Evolutionary conservation across 2,888 invertebrate genomes (phyloP).

Genomic region (Trachelus stipa): DNA sequence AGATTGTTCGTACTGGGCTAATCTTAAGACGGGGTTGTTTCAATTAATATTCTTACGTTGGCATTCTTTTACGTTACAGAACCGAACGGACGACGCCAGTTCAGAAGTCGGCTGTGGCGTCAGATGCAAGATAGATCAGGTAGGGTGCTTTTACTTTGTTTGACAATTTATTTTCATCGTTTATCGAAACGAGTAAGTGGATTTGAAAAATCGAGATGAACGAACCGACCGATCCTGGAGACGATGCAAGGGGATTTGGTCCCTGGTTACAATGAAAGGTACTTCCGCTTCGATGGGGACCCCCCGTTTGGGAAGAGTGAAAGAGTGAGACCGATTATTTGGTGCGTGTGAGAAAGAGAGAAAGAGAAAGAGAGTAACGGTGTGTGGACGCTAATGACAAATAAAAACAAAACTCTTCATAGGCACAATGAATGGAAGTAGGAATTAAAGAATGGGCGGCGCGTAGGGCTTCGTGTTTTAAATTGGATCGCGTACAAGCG

Average conservation of each 20-base stretch:
- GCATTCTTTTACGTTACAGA: conserved; percentile 68
- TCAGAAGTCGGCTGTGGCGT: conserved; percentile 78
- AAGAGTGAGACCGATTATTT: not conserved
- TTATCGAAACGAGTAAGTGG: not conserved
- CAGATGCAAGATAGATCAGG: conserved; percentile 80
- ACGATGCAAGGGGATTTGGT: not conserved
- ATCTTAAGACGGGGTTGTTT: not conserved
- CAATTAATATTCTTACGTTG: not conserved
- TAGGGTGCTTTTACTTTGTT: conserved; percentile 59
- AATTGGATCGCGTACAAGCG: conserved; percentile 64
- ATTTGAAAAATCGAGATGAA: not conserved
- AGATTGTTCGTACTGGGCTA: not conserved
- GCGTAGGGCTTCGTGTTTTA: conserved; percentile 59
- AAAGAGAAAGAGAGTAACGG: not conserved
- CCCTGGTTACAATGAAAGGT: conserved; percentile 33
- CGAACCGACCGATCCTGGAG: not conserved
- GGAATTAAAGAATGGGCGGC: conserved; percentile 52
- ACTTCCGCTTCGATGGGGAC: conserved; percentile 52
- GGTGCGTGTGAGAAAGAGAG: not conserved
- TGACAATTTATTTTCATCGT: not conserved
- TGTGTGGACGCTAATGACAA: not conserved
- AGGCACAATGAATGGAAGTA: conserved; percentile 47
- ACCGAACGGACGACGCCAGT: conserved; percentile 77
- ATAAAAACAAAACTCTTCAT: conserved; percentile 24
- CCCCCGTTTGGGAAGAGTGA: conserved; percentile 22